Conservation (phyloP, 1,140 invertebrate genomes). For the Caenorhabditis latens region DNA sequence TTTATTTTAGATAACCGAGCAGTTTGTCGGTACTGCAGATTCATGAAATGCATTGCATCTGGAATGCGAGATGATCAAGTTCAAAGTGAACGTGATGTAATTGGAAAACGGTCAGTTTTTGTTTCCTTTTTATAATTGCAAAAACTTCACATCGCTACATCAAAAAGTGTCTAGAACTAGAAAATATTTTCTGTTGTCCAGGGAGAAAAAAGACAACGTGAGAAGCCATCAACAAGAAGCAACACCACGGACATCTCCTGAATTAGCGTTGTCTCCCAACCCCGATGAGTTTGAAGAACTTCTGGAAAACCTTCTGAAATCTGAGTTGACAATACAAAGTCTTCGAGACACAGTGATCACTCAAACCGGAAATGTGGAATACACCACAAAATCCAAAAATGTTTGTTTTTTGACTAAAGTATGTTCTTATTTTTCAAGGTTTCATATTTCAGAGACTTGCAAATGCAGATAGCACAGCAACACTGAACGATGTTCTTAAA, state of each 20-base stretch:
- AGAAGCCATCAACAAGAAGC: not conserved
- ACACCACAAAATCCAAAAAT: slow-evolving; percentile 70
- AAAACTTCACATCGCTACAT: not conserved
- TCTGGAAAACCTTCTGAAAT: slow-evolving; percentile 70
- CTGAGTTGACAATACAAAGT: slow-evolving; percentile 73
- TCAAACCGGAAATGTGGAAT: slow-evolving; percentile 75
- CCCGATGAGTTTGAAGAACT: slow-evolving; percentile 59
- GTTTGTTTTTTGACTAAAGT: slow-evolving; percentile 53
- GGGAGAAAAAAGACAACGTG: slow-evolving; percentile 28
- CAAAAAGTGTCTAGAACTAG: not conserved
- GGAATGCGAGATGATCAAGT: slow-evolving; percentile 77
- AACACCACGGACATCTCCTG: slow-evolving; percentile 28
- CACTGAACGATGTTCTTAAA: slow-evolving; percentile 76
- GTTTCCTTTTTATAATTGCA: not conserved
- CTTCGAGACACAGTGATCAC: slow-evolving; percentile 76
- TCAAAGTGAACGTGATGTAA: slow-evolving; percentile 75
- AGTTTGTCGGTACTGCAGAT: slow-evolving; percentile 75
- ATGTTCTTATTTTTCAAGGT: slow-evolving; percentile 46
- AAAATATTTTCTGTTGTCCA: not conserved
- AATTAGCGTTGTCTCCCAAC: not conserved
- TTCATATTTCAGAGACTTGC: slow-evolving; percentile 43
- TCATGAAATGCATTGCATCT: slow-evolving; percentile 71
- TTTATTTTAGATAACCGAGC: slow-evolving; percentile 74
- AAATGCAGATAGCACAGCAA: slow-evolving; percentile 64
- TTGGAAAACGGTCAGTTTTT: slow-evolving; percentile 69